Conservation (phyloP, 1,140 invertebrate genomes). For the Meloidogyne exigua region DNA sequence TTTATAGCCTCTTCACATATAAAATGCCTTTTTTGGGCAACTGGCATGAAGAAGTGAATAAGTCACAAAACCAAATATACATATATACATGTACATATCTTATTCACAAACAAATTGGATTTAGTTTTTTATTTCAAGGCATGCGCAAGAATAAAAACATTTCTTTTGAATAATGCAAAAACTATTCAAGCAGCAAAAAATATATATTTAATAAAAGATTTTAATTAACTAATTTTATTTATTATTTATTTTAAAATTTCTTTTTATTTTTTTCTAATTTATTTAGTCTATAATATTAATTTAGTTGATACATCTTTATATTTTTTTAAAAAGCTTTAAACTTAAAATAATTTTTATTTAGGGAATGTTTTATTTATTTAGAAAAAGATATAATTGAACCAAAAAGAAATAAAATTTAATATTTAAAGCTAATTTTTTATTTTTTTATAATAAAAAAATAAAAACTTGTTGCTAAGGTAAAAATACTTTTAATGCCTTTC, state of each 20-base stretch:
- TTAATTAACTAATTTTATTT: neutral
- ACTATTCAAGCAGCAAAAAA: neutral
- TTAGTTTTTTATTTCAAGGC: neutral
- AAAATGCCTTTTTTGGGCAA: neutral
- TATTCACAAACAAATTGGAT: neutral
- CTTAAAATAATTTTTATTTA: too few relatives aligned
- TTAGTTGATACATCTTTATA: too few relatives aligned
- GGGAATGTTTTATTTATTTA: too few relatives aligned
- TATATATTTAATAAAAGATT: neutral
- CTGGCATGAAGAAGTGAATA: neutral
- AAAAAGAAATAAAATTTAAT: too few relatives aligned
- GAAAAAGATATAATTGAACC: too few relatives aligned
- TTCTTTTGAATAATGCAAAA: neutral
- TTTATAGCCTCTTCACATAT: neutral
- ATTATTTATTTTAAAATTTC: too few relatives aligned
- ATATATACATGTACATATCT: too few relatives aligned
- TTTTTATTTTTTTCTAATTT: too few relatives aligned
- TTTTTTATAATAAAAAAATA: neutral
- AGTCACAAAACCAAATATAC: neutral
- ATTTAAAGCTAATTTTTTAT: too few relatives aligned
- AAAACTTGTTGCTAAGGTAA: slow-evolving; percentile 2
- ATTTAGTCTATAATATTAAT: too few relatives aligned
- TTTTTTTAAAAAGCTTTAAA: too few relatives aligned
- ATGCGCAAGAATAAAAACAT: neutral
- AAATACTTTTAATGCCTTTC: neutral